Conservation (phyloP, 1,140 invertebrate species). For the Glossosoma conforme region DNA sequence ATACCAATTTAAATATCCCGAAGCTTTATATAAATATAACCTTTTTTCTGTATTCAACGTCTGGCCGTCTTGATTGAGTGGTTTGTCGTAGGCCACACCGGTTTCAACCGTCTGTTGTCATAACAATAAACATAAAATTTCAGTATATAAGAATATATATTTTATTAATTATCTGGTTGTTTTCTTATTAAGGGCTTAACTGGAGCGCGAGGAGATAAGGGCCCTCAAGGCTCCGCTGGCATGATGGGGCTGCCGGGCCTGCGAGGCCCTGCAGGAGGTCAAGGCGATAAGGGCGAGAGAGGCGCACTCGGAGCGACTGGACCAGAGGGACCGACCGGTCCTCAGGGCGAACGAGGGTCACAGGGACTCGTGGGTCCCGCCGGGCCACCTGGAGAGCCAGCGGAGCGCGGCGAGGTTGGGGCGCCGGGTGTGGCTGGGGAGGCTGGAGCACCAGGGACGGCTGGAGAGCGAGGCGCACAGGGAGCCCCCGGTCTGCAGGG, state of each 20-base stretch:
- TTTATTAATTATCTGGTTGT: no score
- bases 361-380: conserved; percentile 62
- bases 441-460: conserved; percentile 61
- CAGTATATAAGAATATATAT: no score
- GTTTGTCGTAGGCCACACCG: no score
- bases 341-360: conserved; percentile 63
- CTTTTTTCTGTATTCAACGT: no score
- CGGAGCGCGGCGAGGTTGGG: conserved; percentile 69
- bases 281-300: conserved; percentile 70
- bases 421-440: conserved; percentile 67
- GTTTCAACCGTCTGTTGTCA: no score
- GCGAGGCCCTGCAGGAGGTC: conserved; percentile 57
- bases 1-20: no score
- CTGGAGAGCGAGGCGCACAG: conserved; percentile 60
- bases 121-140: no score
- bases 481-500: conserved; percentile 58
- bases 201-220: conserved; percentile 67
- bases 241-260: conserved; percentile 68
- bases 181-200: conserved; percentile 65
- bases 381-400: conserved; percentile 72
- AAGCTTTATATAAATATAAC: no score
- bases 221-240: conserved; percentile 66
- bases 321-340: conserved; percentile 60
- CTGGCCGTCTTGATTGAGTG: no score
- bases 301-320: conserved; percentile 57